Evolutionary conservation across 2,113 vertebrate genomes (phyloP).

Genomic region (Brachirus orientalis): DNA sequence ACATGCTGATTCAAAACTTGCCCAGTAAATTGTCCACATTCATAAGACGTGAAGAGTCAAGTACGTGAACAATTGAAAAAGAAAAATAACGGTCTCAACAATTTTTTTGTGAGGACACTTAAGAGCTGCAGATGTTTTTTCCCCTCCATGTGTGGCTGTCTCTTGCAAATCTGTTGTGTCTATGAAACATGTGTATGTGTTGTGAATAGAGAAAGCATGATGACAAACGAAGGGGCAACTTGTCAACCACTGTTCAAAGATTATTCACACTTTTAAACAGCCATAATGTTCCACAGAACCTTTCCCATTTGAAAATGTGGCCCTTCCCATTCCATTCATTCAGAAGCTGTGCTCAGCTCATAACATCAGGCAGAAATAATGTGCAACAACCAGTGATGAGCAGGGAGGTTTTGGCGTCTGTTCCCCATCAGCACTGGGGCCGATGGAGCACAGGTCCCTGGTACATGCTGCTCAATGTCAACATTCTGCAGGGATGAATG

Average conservation of each 20-base stretch:
- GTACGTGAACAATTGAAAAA: constrained; percentile 47
- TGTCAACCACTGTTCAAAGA: constrained; percentile 35
- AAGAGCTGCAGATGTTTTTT: constrained; percentile 46
- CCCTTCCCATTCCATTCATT: constrained; percentile 17
- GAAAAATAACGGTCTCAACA: constrained; percentile 37
- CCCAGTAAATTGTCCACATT: too few relatives aligned
- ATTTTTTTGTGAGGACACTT: constrained; percentile 54
- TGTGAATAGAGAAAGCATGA: constrained; percentile 29
- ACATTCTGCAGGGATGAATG: constrained; percentile 44
- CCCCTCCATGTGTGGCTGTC: constrained; percentile 12
- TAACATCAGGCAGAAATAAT: constrained; percentile 15
- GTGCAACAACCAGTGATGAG: constrained; percentile 12
- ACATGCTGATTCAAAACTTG: constrained; percentile 18
- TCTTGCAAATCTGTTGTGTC: constrained; percentile 6
- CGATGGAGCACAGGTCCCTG: constrained; percentile 29
- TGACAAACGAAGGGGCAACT: constrained; percentile 28
- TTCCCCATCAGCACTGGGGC: constrained; percentile 47
- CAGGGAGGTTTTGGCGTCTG: constrained; percentile 32
- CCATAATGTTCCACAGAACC: constrained; percentile 10
- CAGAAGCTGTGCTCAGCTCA: neutral
- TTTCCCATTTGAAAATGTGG: too few relatives aligned
- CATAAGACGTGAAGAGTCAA: too few relatives aligned
- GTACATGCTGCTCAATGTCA: constrained; percentile 30
- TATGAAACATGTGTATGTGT: constrained; percentile 11
- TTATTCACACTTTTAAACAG: constrained; percentile 12